Evolutionary conservation across 37 sponge, comb jelly and placozoan species (phyloP).

Genomic region (Beroe forskalii): DNA sequence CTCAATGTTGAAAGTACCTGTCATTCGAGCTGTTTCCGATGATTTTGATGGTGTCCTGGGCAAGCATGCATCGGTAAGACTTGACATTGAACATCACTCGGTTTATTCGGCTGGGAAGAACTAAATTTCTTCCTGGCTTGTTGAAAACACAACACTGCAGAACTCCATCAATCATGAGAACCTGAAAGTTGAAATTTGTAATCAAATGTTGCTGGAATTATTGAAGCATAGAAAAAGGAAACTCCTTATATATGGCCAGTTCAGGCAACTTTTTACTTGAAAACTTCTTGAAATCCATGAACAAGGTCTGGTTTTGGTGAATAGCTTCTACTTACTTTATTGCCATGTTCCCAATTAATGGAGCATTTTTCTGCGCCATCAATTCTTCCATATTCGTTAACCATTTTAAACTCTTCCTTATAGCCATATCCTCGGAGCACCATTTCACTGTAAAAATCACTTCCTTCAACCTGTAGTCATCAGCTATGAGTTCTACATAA

Average conservation of each 20-base stretch:
- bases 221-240: too few species aligned
- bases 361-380: not conserved
- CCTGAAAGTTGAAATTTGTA: too few species aligned
- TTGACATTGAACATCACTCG: not conserved
- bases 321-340: conserved; percentile 13
- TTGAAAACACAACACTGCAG: conserved; percentile 6
- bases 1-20: too few species aligned
- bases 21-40: too few species aligned
- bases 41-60: too few species aligned
- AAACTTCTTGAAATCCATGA: too few species aligned
- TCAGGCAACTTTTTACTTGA: too few species aligned
- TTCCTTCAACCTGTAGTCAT: not conserved
- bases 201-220: too few species aligned
- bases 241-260: too few species aligned
- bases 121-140: not conserved
- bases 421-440: not conserved
- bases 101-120: not conserved
- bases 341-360: not conserved
- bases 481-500: too few species aligned
- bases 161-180: not conserved
- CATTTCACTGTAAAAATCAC: conserved; percentile 18
- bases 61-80: not conserved
- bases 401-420: not conserved
- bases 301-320: too few species aligned
- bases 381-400: not conserved